Conservation (phyloP, 2,888 invertebrate species). For the Aromia moschata region DNA sequence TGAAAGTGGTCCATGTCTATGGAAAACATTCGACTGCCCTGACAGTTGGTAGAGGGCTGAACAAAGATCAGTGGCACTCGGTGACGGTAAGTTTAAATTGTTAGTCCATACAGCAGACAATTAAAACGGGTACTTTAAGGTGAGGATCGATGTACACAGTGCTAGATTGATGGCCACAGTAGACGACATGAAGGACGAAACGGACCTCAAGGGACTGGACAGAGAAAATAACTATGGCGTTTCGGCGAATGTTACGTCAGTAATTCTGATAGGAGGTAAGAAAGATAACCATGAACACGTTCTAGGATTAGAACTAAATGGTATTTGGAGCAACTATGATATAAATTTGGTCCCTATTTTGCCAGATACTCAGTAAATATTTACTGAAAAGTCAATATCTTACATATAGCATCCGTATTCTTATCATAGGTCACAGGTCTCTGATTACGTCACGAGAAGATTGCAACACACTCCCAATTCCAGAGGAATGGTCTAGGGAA, state of each 20-base stretch:
- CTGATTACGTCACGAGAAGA: too few relatives aligned
- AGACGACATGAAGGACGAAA: constrained; percentile 84
- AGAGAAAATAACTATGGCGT: constrained; percentile 88
- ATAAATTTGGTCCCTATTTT: too few relatives aligned
- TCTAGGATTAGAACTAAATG: too few relatives aligned
- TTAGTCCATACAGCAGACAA: not conserved
- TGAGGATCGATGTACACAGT: constrained; percentile 86
- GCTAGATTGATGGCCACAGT: constrained; percentile 85
- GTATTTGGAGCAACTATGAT: too few relatives aligned
- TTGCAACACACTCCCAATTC: too few relatives aligned
- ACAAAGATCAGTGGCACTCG: constrained; percentile 90
- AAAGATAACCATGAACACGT: not conserved
- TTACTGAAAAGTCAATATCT: too few relatives aligned
- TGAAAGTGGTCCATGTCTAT: constrained; percentile 92
- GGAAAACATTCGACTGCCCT: constrained; percentile 86
- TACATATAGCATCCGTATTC: too few relatives aligned
- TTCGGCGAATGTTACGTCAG: constrained; percentile 84
- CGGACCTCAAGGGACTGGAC: constrained; percentile 83
- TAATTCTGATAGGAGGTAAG: constrained; percentile 86
- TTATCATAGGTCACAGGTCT: too few relatives aligned
- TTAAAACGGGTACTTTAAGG: constrained; percentile 56
- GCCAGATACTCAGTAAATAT: too few relatives aligned
- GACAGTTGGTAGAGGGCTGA: constrained; percentile 87
- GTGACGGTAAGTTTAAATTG: constrained; percentile 71
- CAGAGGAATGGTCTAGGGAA: too few relatives aligned